Percentiles rank a stretch among this genome's conserved stretches.
phyloP scores from a whole-genome alignment of 2,113 vertebrate genomes.

The Pollimyrus isidori region DNA sequence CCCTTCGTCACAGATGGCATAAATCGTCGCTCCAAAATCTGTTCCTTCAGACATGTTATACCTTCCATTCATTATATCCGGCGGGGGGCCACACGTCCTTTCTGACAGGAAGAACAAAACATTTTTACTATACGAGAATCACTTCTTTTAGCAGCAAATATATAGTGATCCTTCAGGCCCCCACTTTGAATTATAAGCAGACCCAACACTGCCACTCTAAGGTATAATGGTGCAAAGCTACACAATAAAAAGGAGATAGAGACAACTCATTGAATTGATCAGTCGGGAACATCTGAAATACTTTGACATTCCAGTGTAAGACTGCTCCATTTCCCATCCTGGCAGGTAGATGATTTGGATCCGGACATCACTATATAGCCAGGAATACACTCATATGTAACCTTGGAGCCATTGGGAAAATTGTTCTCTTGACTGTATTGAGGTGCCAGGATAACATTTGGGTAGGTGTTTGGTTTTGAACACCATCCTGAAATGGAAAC shows the following conservation, averaged over 20 bases:
- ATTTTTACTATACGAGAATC: not conserved
- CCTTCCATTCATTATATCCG: not conserved
- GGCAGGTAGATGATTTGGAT: not conserved
- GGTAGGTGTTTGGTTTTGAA: not conserved
- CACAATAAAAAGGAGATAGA: not conserved
- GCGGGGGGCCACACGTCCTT: slow-evolving; percentile 24
- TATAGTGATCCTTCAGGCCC: not conserved
- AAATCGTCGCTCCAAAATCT: slow-evolving; percentile 25
- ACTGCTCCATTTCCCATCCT: slow-evolving; percentile 25
- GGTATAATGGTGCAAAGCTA: not conserved
- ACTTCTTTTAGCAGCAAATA: not conserved
- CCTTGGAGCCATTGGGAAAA: not conserved
- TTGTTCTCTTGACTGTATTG: fast-evolving
- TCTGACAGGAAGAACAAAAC: slow-evolving; percentile 6
- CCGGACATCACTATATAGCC: not conserved
- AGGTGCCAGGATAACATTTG: not conserved
- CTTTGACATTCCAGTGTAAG: slow-evolving; percentile 25
- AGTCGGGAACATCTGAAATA: slow-evolving; percentile 28
- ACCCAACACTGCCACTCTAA: not conserved
- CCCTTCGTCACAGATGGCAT: slow-evolving; percentile 26
- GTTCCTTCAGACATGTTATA: slow-evolving; percentile 16
- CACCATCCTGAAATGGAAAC: slow-evolving; percentile 37
- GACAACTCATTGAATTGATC: not conserved
- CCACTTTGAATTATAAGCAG: not conserved
- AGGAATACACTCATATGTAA: not conserved